These are phyloP conservation scores for Malurus splendens DNA, from an alignment of 2,797 vertebrate genomes.

Conservation along the genomic window DNA sequence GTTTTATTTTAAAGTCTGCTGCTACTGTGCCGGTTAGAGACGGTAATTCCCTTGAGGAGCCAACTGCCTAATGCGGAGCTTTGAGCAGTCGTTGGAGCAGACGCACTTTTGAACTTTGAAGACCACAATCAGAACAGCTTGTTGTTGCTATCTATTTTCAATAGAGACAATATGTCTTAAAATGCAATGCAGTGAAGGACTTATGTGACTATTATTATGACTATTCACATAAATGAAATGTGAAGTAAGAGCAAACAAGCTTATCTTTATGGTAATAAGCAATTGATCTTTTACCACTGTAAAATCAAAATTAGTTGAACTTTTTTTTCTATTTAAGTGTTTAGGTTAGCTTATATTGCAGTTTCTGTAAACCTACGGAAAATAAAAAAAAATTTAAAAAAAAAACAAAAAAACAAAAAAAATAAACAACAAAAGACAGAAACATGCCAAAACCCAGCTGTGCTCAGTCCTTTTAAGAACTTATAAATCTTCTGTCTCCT, in stretches of 20 bases:
- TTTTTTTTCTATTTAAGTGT: neutral
- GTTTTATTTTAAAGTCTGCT: neutral
- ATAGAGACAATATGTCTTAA: neutral
- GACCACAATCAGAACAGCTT: neutral
- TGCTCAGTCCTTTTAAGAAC: neutral
- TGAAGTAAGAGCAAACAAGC: neutral
- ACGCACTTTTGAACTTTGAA: neutral
- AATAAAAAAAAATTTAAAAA: too few species aligned
- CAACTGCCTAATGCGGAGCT: neutral
- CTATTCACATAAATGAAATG: neutral
- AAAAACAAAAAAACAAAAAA: neutral
- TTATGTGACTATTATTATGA: neutral
- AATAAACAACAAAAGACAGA: neutral
- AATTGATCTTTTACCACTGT: neutral
- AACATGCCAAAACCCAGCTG: fast-evolving
- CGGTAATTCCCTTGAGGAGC: neutral
- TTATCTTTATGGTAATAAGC: conserved; percentile 8
- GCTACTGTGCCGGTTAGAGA: neutral
- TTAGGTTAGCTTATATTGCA: neutral
- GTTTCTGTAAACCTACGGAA: neutral
- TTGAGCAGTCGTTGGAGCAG: neutral
- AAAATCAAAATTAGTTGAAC: neutral
- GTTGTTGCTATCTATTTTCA: neutral
- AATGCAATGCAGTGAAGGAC: neutral
- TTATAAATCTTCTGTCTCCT: neutral